Base-by-base conservation (phyloP, 2,888 invertebrate species). In the Spodoptera littoralis region DNA sequence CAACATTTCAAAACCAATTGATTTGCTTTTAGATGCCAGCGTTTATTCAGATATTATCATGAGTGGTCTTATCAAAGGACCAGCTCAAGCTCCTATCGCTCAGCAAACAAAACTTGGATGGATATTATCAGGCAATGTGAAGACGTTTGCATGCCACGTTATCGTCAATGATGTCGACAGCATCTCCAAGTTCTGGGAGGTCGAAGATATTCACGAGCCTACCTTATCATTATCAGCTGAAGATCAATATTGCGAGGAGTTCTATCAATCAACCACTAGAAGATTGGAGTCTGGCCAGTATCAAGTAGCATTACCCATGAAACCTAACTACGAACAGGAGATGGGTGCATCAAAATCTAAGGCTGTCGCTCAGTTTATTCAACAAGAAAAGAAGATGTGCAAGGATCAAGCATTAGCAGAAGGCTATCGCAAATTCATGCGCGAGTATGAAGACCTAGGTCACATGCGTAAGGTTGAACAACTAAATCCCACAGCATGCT, bases 301-400 rank as follows among this genome's bases (percentile, higher is more conserved):
- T 41, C 50, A 65, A 1, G 75, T 75, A 0, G 53, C 56, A 43
- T 63, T 72, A 54, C 75, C 75, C 11, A 11, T 75, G 1, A 8
- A 1, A 1, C 13, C 58, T 1, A 30, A 66, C 41, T 70, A 27
- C 47, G 60, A 70, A 12, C 11, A 50, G 45, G 53, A 64, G 11
- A 43, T 73, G 2, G 70, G 69, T 13, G 60, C 46, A 12, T 70
- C 73, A 2, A 64, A 53, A 52, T 0, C 5, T 4, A 27, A 42
- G 6, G 70, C 70, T 6, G 12, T 70, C 4, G 57, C 63, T 1
- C 65, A 65, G 43, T 63, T 60, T 13, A 22, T 61, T 11, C 58
- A 66, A 47, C 53, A 59, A 41, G 24, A 65, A 58, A 54, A 60
- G 55, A 22, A 36, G 30, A 6, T 47, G 51, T 3, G 36, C 6